These are phyloP conservation scores for Motacilla alba DNA, from an alignment of 2,113 vertebrate genomes.

Conservation along the genomic window DNA sequence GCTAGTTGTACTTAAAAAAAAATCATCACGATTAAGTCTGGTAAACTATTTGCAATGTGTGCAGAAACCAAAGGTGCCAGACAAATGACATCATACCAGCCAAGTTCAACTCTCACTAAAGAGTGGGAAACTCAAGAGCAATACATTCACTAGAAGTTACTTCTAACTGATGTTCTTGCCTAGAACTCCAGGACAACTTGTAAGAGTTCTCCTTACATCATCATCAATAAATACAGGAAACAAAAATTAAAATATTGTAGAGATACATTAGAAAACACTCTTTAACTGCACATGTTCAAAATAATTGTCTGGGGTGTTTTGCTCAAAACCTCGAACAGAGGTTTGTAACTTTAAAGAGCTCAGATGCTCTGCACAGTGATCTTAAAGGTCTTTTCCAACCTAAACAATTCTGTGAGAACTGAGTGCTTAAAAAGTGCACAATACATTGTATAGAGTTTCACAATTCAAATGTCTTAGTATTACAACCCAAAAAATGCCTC, in stretches of 20 bases:
- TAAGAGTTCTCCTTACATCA: not conserved
- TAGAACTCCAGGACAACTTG: not conserved
- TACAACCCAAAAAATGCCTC: not conserved
- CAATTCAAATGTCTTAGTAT: not conserved
- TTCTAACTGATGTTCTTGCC: not conserved
- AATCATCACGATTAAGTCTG: not conserved
- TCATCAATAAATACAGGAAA: not conserved
- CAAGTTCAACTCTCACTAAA: not conserved
- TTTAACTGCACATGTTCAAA: not conserved
- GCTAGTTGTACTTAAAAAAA: not conserved
- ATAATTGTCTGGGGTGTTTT: not conserved
- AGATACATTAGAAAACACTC: not conserved
- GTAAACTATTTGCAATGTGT: not conserved
- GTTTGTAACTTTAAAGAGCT: not conserved
- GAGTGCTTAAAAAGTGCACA: not conserved
- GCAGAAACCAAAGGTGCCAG: constrained; percentile 36
- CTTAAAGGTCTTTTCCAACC: not conserved
- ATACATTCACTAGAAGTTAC: not conserved
- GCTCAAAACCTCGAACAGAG: not conserved
- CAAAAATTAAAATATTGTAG: not conserved
- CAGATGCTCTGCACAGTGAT: not conserved
- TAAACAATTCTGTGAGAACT: not conserved
- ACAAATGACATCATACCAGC: constrained; percentile 8
- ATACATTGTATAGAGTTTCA: not conserved
- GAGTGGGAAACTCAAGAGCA: not conserved